phyloP scores from a whole-genome alignment of 1,140 invertebrate genomes.

The Trichogramma pretiosum region DNA sequence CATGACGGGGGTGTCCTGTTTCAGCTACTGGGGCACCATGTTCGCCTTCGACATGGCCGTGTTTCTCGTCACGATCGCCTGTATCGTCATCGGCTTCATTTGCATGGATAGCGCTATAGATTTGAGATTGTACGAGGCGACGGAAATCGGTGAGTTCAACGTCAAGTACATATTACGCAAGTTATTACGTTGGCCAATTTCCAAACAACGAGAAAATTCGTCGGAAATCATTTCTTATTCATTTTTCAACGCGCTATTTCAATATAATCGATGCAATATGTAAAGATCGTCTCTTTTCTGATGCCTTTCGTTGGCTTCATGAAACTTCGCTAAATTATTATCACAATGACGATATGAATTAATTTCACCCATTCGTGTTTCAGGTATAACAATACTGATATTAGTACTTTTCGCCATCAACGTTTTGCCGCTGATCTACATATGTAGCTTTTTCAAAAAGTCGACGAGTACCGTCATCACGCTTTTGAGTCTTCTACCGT shows the following conservation, averaged over 20 bases:
- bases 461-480: constrained; percentile 28
- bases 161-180: no score
- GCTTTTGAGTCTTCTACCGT: constrained; percentile 27
- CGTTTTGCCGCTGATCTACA: constrained; percentile 29
- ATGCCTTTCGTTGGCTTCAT: no score
- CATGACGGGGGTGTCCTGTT: constrained; percentile 53
- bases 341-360: neutral
- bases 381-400: constrained; percentile 30
- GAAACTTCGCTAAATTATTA: neutral
- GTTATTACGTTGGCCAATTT: no score
- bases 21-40: constrained; percentile 54
- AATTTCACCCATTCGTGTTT: constrained; percentile 14
- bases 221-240: no score
- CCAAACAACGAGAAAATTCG: no score
- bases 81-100: constrained; percentile 24
- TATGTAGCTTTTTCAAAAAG: constrained; percentile 35
- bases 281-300: no score
- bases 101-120: constrained; percentile 28
- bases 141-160: constrained; percentile 31
- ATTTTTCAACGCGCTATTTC: no score
- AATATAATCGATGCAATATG: no score
- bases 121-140: constrained; percentile 24
- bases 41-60: constrained; percentile 54
- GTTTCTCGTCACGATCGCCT: constrained; percentile 28
- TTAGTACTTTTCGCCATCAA: constrained; percentile 35